These are phyloP conservation scores for Rostratula benghalensis DNA, from an alignment of 2,113 vertebrate species.

Conservation along the genomic window DNA sequence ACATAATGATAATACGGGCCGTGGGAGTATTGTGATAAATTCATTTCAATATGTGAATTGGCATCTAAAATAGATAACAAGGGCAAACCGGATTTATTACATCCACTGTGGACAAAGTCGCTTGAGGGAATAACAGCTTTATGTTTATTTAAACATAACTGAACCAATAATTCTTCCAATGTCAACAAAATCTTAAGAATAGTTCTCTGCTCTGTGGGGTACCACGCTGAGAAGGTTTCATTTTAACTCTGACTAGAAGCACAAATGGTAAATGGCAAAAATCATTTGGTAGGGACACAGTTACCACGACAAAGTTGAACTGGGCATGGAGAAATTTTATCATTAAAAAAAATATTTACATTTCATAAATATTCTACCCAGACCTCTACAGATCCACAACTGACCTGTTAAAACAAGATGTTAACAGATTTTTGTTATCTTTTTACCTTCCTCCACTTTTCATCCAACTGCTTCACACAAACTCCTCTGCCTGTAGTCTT, in stretches of 20 bases:
- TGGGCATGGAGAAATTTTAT: background rate
- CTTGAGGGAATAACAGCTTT: background rate
- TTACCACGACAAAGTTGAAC: background rate
- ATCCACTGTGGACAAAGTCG: background rate
- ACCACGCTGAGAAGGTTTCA: background rate
- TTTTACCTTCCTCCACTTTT: background rate
- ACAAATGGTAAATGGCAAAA: background rate
- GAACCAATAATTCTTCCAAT: background rate
- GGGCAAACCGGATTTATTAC: background rate
- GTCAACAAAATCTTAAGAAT: background rate
- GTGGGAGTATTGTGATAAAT: background rate
- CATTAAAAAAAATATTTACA: background rate
- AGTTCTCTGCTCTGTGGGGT: background rate
- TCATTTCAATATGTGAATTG: slow-evolving; percentile 8
- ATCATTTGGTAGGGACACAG: background rate
- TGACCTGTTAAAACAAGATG: background rate
- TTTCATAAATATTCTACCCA: background rate
- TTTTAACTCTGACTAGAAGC: background rate
- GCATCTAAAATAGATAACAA: background rate
- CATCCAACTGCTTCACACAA: background rate
- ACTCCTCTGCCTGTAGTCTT: background rate
- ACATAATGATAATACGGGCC: background rate
- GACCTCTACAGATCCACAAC: background rate
- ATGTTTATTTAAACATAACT: slow-evolving; percentile 15
- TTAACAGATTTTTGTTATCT: background rate